Base-by-base conservation (phyloP, 2,888 invertebrate genomes). In the Seira musarum region DNA sequence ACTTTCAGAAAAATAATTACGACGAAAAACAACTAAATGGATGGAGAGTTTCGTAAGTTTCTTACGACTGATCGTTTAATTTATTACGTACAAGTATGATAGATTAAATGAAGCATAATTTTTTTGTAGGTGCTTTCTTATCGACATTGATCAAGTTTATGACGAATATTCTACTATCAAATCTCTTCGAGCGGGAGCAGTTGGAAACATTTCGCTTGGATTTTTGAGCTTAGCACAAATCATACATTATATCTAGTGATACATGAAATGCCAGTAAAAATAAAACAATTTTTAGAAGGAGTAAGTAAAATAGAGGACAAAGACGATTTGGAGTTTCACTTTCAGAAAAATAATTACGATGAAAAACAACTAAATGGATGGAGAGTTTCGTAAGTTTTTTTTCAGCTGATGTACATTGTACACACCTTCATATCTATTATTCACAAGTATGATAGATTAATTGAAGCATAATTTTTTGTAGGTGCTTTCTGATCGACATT, bases 141-240 rank as follows among this genome's bases (percentile, higher is more conserved):
- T 84, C 63, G 83, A 84, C 61, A 74, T 82, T 57, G 81, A 84
- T 66, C 82, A 84, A 73, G 69, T 63, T 21, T 74, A 72, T 19
- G 72, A 84, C n/a, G 80, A 84, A 24, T 81, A 81, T 49, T 77
- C 74, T 15, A 63, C 70, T 19, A 75, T 84, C 15, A 82, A 82
- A 40, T 74, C 78, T 3, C 25, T 84, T 5, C 69, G 78, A n/a
- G 79, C 76, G n/a, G 83, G 82, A 13, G 81, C 82, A n/a, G 78
- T 79, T 30, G 83, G 83, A 8, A 70, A 82, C 60, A 73, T 84
- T 46, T 78, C 78, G 1, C 60, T 84, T 3, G 82, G 82, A 64
- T 82, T 84, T 60, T 69, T 84, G 22, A 82, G 83, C 57, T 69
- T 84, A 13, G 83, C 81, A 64, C 82, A 82, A 73, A 82, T 84